Base-by-base conservation (phyloP, 2,888 invertebrate genomes). In the Orthonevra nobilis region DNA sequence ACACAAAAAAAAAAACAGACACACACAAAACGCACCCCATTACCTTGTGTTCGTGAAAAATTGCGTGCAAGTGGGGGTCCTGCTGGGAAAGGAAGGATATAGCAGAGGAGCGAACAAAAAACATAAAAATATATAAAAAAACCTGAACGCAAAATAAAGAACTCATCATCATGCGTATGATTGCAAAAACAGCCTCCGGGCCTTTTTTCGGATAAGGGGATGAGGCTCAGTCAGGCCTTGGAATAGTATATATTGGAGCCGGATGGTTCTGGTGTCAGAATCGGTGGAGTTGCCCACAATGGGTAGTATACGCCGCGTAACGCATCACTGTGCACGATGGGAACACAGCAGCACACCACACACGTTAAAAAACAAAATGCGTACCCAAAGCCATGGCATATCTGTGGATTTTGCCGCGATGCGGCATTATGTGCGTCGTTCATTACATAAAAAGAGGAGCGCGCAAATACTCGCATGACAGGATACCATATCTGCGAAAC, bases 141-240 rank as follows among this genome's bases (percentile, higher is more conserved):
- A 79, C 61, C 44, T 36, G 61, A 79, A 66, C 77, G 66, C 60
- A 66, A 66, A 72, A 79, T 79, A 79, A 79, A 79, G 79, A 79
- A 73, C 79, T 68, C 79, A 79, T 79, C 79, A 79, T 79, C 72
- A 68, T 79, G 79, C 79, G 79, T 79, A 73, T 79, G 79, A 79
- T 79, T 79, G 79, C 79, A 68, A 79, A 79, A 79, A 68, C 73
- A 79, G 79, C 73, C 79, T 79, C 66, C 54, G 56, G 79, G 52
- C 60, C 66, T 60, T 77, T 79, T 79, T 79, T 79, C 40, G 79
- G 79, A 60, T 61, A 54, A 68, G 79, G 56, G 61, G 73, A 68
- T 61, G 79, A 61, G 66, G 61, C 23, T 60, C 52, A n/a, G n/a
- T n/a, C n/a, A 54, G 64, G 77, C 77, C 77, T 66, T 77, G 77